Evolutionary conservation across 2,797 vertebrate species (phyloP), one percentile per base, ranked within the genome.

Genomic region (Xenops minutus): DNA sequence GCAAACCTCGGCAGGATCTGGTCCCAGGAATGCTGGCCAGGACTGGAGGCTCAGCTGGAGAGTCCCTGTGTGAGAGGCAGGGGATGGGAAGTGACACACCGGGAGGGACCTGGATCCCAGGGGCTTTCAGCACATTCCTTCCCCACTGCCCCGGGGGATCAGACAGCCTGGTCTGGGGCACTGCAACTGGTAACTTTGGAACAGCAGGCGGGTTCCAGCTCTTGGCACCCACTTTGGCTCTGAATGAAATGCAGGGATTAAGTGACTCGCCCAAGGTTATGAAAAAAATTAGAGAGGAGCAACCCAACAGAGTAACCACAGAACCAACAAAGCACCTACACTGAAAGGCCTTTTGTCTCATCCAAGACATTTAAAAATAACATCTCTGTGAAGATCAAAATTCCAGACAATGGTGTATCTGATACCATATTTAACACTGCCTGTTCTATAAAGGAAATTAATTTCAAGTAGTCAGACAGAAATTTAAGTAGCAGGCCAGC

Each of bases 21-120:
- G 92, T 97, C 96, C 98, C 98, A 97, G 96, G 92, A 97, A 92
- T 34, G 14, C 87, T 90, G 97, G 97, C 96, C 97, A 96, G 96
- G 36, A 94, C 89, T 81, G 88, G 94, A 96, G 93, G 95, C 93
- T 92, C 83, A 93, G 92, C 77, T 73, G 73, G 86, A 84, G 94
- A 88, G 94, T 93, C 86, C 84, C 78, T 43, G 62, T 89, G 77
- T 56, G 89, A 89, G 79, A 83, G 73, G 78, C 85, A 76, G 66
- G 49, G 88, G 79, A 82, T 36, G 71, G 63, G 69, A 77, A 93
- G 71, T 62, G 44, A 46, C 44, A 46, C 22, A 32, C 83, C 49
- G 49, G 36, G 29, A 85, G 66, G 85, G 36, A 64, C 64, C 49
- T 3, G 9, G 48, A 39, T 26, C 56, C 15, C 26, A 34, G 43